Evolutionary conservation across 2,113 vertebrate species (phyloP).

Genomic region (Coptodon rendalli): DNA sequence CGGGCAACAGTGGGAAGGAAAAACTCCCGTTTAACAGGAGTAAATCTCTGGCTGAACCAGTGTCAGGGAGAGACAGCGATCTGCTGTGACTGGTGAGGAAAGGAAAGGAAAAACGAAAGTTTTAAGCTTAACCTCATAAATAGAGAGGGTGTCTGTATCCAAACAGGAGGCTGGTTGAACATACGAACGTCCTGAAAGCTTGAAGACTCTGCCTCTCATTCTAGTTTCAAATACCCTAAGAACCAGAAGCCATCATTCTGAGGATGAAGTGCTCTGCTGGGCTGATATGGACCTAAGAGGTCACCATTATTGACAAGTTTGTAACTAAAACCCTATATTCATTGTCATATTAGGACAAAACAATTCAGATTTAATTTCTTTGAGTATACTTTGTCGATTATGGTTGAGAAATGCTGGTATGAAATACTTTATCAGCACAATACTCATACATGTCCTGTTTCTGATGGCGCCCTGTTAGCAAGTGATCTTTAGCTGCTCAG

Average conservation of each 20-base stretch:
- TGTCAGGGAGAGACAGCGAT: not conserved
- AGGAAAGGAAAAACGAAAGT: not conserved
- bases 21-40: not conserved
- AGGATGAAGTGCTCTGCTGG: not conserved
- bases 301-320: not conserved
- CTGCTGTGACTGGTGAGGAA: not conserved
- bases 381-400: not conserved
- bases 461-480: too few relatives aligned
- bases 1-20: not conserved
- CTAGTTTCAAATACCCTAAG: not conserved
- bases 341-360: not conserved
- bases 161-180: not conserved
- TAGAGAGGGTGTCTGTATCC: not conserved
- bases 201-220: not conserved
- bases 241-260: not conserved
- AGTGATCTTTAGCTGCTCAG: too few relatives aligned
- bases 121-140: not conserved
- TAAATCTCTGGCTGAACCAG: not conserved
- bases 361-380: not conserved
- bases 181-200: not conserved
- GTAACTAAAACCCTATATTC: not conserved
- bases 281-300: not conserved
- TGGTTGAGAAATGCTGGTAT: not conserved
- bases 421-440: not conserved
- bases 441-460: not conserved